Evolutionary conservation across 1,140 invertebrate genomes (phyloP).

Genomic region (Neocloeon triangulifer): DNA sequence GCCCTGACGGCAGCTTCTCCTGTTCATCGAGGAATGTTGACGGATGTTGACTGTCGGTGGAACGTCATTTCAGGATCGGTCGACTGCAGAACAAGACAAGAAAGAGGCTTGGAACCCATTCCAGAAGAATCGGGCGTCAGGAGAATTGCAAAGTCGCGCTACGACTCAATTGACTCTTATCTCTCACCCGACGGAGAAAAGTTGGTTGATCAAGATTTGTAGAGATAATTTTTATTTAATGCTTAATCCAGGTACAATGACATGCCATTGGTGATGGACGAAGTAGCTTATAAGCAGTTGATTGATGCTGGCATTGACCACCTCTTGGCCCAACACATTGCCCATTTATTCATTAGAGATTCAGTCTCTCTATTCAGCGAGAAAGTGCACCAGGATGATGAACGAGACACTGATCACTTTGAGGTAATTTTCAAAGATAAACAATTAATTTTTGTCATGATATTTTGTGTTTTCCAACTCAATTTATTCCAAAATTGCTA

Average conservation of each 20-base stretch:
- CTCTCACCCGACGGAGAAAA: conserved; percentile 65
- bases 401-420: conserved; percentile 92
- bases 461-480: conserved; percentile 4
- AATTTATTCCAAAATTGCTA: conserved; percentile 10
- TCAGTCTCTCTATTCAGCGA: conserved; percentile 90
- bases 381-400: conserved; percentile 85
- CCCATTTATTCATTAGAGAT: conserved; percentile 96
- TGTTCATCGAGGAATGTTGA: conserved; percentile 75
- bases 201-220: conserved; percentile 16
- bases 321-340: conserved; percentile 78
- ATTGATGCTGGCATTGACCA: conserved; percentile 73
- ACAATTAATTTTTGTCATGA: background rate
- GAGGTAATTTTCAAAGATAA: conserved; percentile 38
- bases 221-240: too few species aligned
- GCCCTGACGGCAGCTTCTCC: conserved; percentile 93
- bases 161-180: conserved; percentile 95
- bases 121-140: conserved; percentile 56
- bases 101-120: conserved; percentile 54
- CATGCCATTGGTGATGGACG: conserved; percentile 68
- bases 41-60: conserved; percentile 94
- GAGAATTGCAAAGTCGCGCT: conserved; percentile 86
- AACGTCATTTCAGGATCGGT: conserved; percentile 84
- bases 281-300: conserved; percentile 59
- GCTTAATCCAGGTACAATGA: conserved; percentile 67
- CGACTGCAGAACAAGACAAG: conserved; percentile 87